These are phyloP conservation scores for Drosophila putrida DNA, from an alignment of 2,888 invertebrate species.

Conservation along the genomic window DNA sequence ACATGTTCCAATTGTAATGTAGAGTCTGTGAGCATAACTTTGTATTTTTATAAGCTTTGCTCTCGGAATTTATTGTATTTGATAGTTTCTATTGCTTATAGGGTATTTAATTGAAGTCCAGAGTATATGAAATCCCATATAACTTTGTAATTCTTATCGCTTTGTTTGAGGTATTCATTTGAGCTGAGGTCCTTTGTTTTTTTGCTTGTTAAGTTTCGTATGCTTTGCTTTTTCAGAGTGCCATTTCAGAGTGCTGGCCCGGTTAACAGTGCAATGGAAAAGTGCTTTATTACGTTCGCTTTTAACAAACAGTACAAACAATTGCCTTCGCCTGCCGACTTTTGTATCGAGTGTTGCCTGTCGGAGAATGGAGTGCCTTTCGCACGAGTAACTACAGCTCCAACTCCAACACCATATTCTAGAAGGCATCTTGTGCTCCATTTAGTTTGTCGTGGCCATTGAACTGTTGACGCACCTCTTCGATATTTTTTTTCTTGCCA, in stretches of 20 bases:
- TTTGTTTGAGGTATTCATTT: constrained; percentile 54
- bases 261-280: constrained; percentile 37
- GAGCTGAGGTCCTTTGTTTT: constrained; percentile 18
- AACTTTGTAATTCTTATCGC: neutral
- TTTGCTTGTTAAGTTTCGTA: constrained; percentile 16
- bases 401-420: neutral
- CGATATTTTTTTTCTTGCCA: constrained; percentile 55
- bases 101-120: neutral
- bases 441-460: constrained; percentile 63
- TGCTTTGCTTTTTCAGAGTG: constrained; percentile 44
- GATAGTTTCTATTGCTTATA: neutral
- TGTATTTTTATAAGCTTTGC: constrained; percentile 15
- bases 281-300: constrained; percentile 68
- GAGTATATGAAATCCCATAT: constrained; percentile 26
- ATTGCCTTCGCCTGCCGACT: constrained; percentile 62
- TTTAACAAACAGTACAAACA: constrained; percentile 71
- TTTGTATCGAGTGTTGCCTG: constrained; percentile 63
- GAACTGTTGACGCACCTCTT: constrained; percentile 69
- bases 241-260: constrained; percentile 20
- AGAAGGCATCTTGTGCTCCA: constrained; percentile 37
- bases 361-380: constrained; percentile 52
- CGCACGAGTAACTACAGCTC: constrained; percentile 24
- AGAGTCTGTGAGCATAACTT: neutral
- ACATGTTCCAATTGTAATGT: neutral
- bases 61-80: constrained; percentile 47